phyloP scores from a whole-genome alignment of 2,888 invertebrate genomes.

The Pandemis heparana region DNA sequence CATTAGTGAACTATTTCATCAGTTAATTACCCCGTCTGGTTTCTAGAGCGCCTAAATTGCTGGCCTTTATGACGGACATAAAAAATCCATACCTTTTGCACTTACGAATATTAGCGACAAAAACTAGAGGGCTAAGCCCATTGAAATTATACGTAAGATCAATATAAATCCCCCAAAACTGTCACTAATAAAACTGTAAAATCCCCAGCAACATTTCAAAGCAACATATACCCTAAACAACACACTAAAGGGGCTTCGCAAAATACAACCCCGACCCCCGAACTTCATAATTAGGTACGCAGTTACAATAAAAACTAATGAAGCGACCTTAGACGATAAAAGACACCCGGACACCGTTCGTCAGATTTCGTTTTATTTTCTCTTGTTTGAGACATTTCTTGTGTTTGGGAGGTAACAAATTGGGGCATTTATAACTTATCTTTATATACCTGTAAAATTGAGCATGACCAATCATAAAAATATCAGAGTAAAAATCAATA shows the following conservation, averaged over 20 bases:
- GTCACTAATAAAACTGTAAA: background rate
- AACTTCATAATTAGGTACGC: conserved; percentile 45
- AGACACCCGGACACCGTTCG: conserved; percentile 42
- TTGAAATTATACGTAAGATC: background rate
- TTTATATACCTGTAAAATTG: background rate
- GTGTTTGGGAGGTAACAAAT: background rate
- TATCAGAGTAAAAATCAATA: background rate
- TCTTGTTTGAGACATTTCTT: conserved; percentile 21
- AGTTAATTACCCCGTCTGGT: too few relatives aligned
- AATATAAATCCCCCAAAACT: background rate
- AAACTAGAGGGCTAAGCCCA: too few relatives aligned
- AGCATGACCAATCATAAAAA: background rate
- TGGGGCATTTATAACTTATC: background rate
- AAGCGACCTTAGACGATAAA: conserved; percentile 43
- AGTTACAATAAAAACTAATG: conserved; percentile 45
- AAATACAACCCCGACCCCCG: conserved; percentile 28
- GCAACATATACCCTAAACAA: background rate
- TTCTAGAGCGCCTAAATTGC: too few relatives aligned
- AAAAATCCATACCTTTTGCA: too few relatives aligned
- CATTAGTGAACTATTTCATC: too few relatives aligned
- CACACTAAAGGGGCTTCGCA: conserved; percentile 23
- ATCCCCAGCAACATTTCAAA: background rate
- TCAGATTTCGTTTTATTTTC: conserved; percentile 43
- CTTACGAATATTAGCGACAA: too few relatives aligned
- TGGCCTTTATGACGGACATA: too few relatives aligned